These are phyloP conservation scores for Drosophila neocordata DNA, from an alignment of 1,140 invertebrate genomes.

Conservation along the genomic window DNA sequence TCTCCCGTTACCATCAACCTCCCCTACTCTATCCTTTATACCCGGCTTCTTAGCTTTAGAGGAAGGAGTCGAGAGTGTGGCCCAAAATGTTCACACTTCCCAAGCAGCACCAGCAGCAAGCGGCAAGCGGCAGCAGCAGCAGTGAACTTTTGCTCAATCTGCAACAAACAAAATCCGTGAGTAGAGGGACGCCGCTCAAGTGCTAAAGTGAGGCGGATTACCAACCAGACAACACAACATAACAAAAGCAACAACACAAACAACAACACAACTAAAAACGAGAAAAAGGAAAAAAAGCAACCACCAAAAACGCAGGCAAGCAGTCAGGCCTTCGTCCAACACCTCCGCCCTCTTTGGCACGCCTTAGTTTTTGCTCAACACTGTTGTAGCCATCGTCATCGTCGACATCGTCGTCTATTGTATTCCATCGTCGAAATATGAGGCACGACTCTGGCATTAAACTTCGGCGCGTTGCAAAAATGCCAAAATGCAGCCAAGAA, in stretches of 20 bases:
- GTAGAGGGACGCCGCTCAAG: slow-evolving; percentile 70
- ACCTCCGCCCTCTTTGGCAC: slow-evolving; percentile 76
- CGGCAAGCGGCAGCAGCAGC: slow-evolving; percentile 42
- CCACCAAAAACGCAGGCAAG: slow-evolving; percentile 48
- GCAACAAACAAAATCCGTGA: slow-evolving; percentile 66
- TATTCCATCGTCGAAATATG: slow-evolving; percentile 80
- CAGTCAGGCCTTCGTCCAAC: slow-evolving; percentile 28
- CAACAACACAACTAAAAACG: slow-evolving; percentile 55
- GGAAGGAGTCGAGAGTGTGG: slow-evolving; percentile 63
- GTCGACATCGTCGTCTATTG: slow-evolving; percentile 61
- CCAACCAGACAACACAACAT: slow-evolving; percentile 42
- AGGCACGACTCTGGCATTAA: slow-evolving; percentile 80
- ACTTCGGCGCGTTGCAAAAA: slow-evolving; percentile 76
- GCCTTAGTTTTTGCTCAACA: slow-evolving; percentile 44
- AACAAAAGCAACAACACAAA: slow-evolving; percentile 52
- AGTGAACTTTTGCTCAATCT: slow-evolving; percentile 77
- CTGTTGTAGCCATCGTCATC: slow-evolving; percentile 11
- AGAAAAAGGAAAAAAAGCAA: slow-evolving; percentile 33
- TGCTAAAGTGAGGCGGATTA: slow-evolving; percentile 81
- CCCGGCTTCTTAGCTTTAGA: background rate
- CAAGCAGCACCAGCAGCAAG: slow-evolving; percentile 51
- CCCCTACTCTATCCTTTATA: slow-evolving; percentile 19
- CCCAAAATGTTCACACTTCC: slow-evolving; percentile 81
- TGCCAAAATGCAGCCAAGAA: slow-evolving; percentile 78
- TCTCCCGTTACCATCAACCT: background rate